Percentiles rank a stretch among this genome's conserved stretches.
Conservation (phyloP, 2,888 invertebrate species). For the Zonitis immaculata region DNA sequence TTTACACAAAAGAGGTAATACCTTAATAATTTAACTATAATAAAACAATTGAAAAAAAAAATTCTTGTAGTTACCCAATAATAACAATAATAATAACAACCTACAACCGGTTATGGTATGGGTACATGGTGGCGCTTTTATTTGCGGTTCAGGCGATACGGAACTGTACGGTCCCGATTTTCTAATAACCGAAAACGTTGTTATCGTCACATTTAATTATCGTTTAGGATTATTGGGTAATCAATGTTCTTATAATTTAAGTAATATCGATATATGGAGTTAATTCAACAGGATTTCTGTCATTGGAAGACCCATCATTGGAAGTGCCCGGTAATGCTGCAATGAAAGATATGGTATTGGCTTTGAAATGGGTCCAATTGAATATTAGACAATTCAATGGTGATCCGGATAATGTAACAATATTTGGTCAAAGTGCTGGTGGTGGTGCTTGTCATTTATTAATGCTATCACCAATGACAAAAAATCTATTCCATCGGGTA, state of each 20-base stretch:
- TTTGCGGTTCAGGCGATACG: constrained; percentile 37
- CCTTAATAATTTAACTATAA: background rate
- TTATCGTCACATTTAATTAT: constrained; percentile 45
- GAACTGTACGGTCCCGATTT: constrained; percentile 41
- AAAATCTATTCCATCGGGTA: constrained; percentile 25
- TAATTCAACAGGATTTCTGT: constrained; percentile 54
- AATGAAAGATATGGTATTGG: constrained; percentile 52
- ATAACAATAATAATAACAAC: background rate
- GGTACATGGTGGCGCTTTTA: constrained; percentile 47
- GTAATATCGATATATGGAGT: no score
- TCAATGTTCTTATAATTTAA: no score
- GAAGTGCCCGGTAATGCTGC: constrained; percentile 54
- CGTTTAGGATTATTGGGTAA: constrained; percentile 43
- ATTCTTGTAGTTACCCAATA: constrained; percentile 15
- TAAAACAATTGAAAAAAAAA: background rate
- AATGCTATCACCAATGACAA: constrained; percentile 49
- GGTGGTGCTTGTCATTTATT: constrained; percentile 51
- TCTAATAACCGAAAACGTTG: constrained; percentile 40
- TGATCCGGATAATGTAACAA: constrained; percentile 52
- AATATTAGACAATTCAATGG: constrained; percentile 53
- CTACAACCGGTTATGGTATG: constrained; percentile 46
- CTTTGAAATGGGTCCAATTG: constrained; percentile 51
- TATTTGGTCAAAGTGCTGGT: constrained; percentile 55
- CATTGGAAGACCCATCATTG: constrained; percentile 49
- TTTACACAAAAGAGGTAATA: constrained; percentile 22